Evolutionary conservation across 2,888 invertebrate genomes (phyloP), one percentile per base, ranked within the genome.

Genomic region (Agonopterix arenella): DNA sequence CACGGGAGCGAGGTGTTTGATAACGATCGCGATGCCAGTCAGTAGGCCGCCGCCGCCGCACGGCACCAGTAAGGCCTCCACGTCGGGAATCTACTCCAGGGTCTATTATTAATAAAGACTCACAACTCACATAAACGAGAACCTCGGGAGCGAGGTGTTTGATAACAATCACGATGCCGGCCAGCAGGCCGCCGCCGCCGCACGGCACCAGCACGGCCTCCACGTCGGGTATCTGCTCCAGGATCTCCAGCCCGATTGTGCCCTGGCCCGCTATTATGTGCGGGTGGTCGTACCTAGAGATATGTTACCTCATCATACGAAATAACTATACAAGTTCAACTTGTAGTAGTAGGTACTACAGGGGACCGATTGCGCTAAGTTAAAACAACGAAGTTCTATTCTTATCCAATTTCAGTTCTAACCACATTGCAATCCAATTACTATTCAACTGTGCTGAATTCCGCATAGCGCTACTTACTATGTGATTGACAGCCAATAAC

Each of bases 221-320:
- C 10, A 97, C 92, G 51, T 95, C 92, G 0, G 93, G 92, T 1
- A 98, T 95, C 78, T 98, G 97, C 67, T 98, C 97, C 18, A 97
- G 77, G 53, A 98, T 97, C 85, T 98, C 98, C 63, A 98, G 82
- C 0, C 97, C 98, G 68, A 97, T 92, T 0, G 98, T 98, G 8
- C 98, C 98, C 78, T 98, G 97, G 0, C 98, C 98, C 0, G 98
- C 96, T 90, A 98, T 94, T 55, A 98, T 97, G 73, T 97, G 93
- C 0, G 98, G 98, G 77, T 98, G 97, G 78, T 98, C 98, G 71
- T 97, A 98, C 2, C 96, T 96, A 70, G 13, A 1, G n/a, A 40
- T 11, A 11, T 43, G 13, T 43, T 11, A 11, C 11, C 11, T 11
- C n/a, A 43, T n/a, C 13, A 11, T 10, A 11, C 10, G 40, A 10